Evolutionary conservation across 2,797 vertebrate species (phyloP), one percentile per base, ranked within the genome.

Genomic region (Strix occidentalis): DNA sequence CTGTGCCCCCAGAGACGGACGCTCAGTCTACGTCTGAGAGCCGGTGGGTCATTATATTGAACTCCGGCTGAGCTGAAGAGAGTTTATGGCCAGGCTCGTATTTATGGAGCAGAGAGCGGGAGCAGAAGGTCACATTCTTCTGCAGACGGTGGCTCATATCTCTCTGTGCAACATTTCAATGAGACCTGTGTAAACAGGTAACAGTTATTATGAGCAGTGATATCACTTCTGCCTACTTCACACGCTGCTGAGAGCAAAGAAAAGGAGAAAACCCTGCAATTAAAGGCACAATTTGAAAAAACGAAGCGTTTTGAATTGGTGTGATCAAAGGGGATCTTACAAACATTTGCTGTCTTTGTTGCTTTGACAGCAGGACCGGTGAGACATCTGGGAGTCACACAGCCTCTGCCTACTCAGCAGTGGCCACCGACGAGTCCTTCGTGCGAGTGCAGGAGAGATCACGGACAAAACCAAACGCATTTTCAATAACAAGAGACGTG

Each of bases 91-190:
- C n/a, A 31, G 64, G 68, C 61, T 69, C 2, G 2, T 25, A 13
- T 82, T 90, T 65, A 16, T 4, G 8, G 3, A 31, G 88, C 77
- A 61, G 43, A 43, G 80, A 13, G 74, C 0, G 25, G 68, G 63
- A 76, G 71, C 90, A 90, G 57, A n/a, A 85, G 56, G 94, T 74
- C 86, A 66, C 89, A 29, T 80, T 84, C 68, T 28, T 45, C 64
- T 61, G 72, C 48, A 53, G 76, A 8, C 46, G 46, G 46, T n/a
- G 76, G 68, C 71, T 88, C 63, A 1, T 16, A 20, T 69, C 76
- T 45, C 57, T 2, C 1, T 8, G 18, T 5, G 8, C 51, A 29
- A 3, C 50, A 4, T 20, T 14, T 31, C 69, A 4, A 3, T 4
- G 60, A 79, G 87, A 29, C 10, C 83, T 64, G 37, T 14, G 94